Evolutionary conservation across 2,888 invertebrate species (phyloP).

Genomic region (Ophioninae sp.): DNA sequence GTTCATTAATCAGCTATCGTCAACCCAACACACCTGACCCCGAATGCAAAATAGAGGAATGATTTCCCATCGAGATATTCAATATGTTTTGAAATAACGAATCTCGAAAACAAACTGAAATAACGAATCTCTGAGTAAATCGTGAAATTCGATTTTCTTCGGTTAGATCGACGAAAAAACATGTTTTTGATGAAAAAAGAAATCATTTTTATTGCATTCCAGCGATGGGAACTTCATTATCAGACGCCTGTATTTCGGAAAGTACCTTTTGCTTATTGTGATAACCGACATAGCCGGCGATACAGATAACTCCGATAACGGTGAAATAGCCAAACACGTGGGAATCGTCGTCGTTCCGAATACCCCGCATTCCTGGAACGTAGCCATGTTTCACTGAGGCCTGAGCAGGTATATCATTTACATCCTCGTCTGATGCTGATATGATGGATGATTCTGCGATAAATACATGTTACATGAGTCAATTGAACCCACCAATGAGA

Average conservation of each 20-base stretch:
- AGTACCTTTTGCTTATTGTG: constrained; percentile 86
- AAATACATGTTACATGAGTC: not conserved
- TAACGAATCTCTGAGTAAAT: too few relatives aligned
- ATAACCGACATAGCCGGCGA: constrained; percentile 85
- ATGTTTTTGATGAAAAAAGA: too few relatives aligned
- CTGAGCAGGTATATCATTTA: constrained; percentile 4
- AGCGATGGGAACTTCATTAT: too few relatives aligned
- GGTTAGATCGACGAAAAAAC: too few relatives aligned
- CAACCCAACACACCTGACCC: not conserved
- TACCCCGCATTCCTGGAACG: constrained; percentile 44
- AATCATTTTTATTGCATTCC: too few relatives aligned
- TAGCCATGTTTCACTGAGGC: constrained; percentile 34
- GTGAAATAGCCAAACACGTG: constrained; percentile 88
- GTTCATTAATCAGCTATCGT: not conserved
- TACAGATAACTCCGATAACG: constrained; percentile 84
- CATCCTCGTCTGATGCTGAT: constrained; percentile 13
- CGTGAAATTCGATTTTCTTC: too few relatives aligned
- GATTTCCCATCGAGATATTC: too few relatives aligned
- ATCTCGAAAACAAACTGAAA: too few relatives aligned
- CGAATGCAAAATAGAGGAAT: too few relatives aligned
- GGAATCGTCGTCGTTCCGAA: constrained; percentile 83
- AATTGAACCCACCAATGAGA: not conserved
- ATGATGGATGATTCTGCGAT: constrained; percentile 29
- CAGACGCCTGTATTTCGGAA: not conserved
- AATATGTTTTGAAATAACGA: too few relatives aligned